These are phyloP conservation scores for Dryobota labecula DNA, from an alignment of 2,888 invertebrate genomes.

Conservation along the genomic window DNA sequence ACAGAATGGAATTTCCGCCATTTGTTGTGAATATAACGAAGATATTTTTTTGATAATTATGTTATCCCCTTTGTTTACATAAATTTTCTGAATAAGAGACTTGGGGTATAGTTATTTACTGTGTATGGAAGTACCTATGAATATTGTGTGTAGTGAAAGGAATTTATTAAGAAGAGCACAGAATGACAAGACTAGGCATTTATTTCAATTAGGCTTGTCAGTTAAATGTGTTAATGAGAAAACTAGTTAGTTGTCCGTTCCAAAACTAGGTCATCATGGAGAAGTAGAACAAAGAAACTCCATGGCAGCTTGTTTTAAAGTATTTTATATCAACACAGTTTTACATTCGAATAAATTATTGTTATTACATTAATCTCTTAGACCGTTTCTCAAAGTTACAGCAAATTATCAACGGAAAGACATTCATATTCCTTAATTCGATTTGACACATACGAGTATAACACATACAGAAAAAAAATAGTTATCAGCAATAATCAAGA, in stretches of 20 bases:
- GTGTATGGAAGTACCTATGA: no score
- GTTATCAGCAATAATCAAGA: no score
- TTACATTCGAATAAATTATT: not conserved
- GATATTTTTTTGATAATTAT: no score
- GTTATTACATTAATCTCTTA: not conserved
- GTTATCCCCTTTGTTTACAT: no score
- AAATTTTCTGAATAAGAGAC: no score
- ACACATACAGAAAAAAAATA: no score
- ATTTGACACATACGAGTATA: not conserved
- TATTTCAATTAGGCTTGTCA: constrained; percentile 3
- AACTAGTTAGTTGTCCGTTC: not conserved
- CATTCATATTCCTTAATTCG: not conserved
- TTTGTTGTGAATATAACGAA: no score
- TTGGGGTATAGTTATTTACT: no score
- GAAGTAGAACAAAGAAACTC: not conserved
- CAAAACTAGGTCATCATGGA: not conserved
- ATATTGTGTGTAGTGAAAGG: not conserved
- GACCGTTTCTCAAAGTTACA: not conserved
- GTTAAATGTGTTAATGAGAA: no score
- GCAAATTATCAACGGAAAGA: not conserved
- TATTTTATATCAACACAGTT: not conserved
- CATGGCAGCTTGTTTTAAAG: not conserved
- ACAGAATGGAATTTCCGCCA: no score
- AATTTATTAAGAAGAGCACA: not conserved
- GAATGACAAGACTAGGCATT: not conserved